Evolutionary conservation across 92 coral and sea anemone species (phyloP), one percentile per base, ranked within the genome.

Genomic region (Palythoa grandis): DNA sequence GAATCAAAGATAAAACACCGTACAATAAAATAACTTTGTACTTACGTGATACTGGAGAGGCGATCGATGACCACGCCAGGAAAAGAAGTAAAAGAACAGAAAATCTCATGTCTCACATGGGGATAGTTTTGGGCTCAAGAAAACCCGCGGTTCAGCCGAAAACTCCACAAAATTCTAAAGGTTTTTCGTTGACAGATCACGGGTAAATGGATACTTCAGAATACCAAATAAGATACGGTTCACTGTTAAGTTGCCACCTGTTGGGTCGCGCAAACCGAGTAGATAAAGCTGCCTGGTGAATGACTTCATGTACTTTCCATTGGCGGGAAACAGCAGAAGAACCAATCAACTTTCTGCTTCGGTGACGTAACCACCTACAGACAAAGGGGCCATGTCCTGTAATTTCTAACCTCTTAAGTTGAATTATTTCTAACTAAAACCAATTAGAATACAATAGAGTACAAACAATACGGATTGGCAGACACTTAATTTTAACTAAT

Each of bases 21-120:
- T 68, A 65, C 48, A 56, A 70, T 23, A 48, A 15, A 35, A 72
- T 68, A 53, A 10, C 57, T 47, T 77, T 82, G 61, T 71, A 94
- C 98, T 92, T 91, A 94, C 98, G 86, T 87, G 91, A 72, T 68
- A 94, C 87, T 57, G 98, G 98, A 77, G 95, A 90, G 63, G 98
- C 98, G 86, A 90, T 92, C 23, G 95, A 86, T 2, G 93, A 90
- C 91, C 98, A 94, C 67, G 90, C 93, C 86, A 94, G 85, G 88
- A 92, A 88, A 22, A 94, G 90, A 52, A 94, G 85, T 40, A 94
- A 80, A 77, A 94, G 84, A 52, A 92, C 82, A 60, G 89, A 83
- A 79, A 87, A 78, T 87, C 83, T 92, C 98, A 94, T 92, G 67
- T 90, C 98, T 91, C 74, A 94, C 92, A 92, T 94, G 95, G 85